Conservation (phyloP, 2,113 vertebrate species). For the Ophiodon elongatus region DNA sequence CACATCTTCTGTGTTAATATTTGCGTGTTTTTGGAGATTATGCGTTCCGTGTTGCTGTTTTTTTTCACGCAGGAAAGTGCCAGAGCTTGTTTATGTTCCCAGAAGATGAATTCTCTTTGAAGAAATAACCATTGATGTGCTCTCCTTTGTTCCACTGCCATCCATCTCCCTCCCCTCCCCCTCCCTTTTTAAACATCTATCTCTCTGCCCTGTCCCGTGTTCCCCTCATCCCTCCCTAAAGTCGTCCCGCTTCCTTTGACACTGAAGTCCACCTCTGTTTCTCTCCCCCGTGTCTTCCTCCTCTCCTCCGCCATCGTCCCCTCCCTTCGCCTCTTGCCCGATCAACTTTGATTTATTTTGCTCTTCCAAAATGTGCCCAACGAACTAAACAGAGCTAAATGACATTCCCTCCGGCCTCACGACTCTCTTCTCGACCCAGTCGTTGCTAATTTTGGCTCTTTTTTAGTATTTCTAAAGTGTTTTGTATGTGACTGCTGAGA, state of each 20-base stretch:
- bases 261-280: neutral
- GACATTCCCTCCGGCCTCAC: slow-evolving; percentile 7
- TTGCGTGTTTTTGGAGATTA: slow-evolving; percentile 36
- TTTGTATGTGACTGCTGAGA: slow-evolving; percentile 1
- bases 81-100: slow-evolving; percentile 42
- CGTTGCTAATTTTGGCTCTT: slow-evolving; percentile 13
- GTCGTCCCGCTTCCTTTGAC: neutral
- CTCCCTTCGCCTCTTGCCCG: neutral
- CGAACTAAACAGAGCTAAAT: slow-evolving; percentile 36
- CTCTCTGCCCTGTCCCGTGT: neutral
- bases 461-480: neutral
- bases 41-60: slow-evolving; percentile 1
- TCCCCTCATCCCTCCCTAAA: neutral
- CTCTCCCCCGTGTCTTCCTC: neutral
- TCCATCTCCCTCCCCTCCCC: slow-evolving; percentile 1
- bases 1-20: slow-evolving; percentile 37
- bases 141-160: slow-evolving; percentile 62
- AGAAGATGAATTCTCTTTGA: slow-evolving; percentile 57
- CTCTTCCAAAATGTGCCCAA: slow-evolving; percentile 38
- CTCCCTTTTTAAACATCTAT: slow-evolving; percentile 11
- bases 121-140: slow-evolving; percentile 56
- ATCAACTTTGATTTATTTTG: slow-evolving; percentile 50
- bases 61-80: slow-evolving; percentile 20
- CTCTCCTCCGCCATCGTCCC: neutral
- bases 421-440: neutral